A percentile compares a stretch with the other conserved stretches of the same genome.
Evolutionary conservation across 2,797 vertebrate genomes (phyloP).

Genomic region (Uromys caudimaculatus): DNA sequence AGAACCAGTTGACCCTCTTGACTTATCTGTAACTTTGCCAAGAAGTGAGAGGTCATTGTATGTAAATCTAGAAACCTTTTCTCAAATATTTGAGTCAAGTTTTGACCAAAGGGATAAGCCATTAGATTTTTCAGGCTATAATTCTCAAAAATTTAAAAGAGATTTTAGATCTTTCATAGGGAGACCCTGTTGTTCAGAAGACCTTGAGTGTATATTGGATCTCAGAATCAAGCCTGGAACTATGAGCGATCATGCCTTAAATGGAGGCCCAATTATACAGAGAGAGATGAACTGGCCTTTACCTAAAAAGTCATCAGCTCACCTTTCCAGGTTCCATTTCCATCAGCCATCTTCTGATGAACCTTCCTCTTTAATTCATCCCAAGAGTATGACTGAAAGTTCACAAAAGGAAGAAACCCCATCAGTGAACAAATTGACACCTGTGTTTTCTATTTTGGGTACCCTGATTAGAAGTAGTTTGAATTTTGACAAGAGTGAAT

Average conservation of each 20-base stretch:
- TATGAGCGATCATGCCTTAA: constrained; percentile 35
- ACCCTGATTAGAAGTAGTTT: constrained; percentile 89
- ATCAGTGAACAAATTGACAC: constrained; percentile 90
- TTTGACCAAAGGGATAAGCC: constrained; percentile 89
- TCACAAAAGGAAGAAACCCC: constrained; percentile 89
- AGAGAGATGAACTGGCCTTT: constrained; percentile 46
- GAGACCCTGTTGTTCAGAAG: constrained; percentile 80
- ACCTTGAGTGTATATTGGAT: constrained; percentile 90
- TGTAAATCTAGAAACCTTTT: constrained; percentile 94
- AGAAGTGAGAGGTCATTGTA: constrained; percentile 94
- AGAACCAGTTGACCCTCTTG: constrained; percentile 90
- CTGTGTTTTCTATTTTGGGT: constrained; percentile 91
- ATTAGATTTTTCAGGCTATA: constrained; percentile 93
- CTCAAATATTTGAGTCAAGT: constrained; percentile 94
- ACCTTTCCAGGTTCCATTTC: constrained; percentile 86
- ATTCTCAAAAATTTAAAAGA: constrained; percentile 93
- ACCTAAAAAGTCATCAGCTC: constrained; percentile 83
- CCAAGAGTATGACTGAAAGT: constrained; percentile 89
- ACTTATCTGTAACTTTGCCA: constrained; percentile 94
- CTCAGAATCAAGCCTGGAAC: constrained; percentile 87
- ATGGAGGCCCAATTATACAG: constrained; percentile 71
- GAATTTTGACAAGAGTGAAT: constrained; percentile 84
- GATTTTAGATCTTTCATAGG: constrained; percentile 88
- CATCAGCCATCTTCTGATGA: constrained; percentile 89
- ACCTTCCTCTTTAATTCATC: constrained; percentile 84